phyloP scores from a whole-genome alignment of 2,797 vertebrate species.

The Dicrostonyx torquatus region DNA sequence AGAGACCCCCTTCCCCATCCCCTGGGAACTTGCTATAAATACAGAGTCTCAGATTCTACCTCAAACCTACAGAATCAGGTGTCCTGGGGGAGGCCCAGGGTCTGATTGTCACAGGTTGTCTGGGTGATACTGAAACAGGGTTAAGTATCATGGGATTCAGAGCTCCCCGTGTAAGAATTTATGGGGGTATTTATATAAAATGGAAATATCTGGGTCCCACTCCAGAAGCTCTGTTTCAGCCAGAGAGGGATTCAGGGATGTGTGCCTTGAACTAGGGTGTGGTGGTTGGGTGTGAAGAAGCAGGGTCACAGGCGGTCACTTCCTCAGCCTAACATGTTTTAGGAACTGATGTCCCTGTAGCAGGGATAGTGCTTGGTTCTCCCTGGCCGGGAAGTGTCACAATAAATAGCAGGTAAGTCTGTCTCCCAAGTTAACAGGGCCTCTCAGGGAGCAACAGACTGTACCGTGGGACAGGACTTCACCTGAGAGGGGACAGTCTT shows the following conservation, averaged over 20 bases:
- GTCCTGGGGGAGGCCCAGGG: accelerated
- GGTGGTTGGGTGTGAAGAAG: background rate
- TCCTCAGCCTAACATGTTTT: background rate
- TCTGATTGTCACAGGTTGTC: background rate
- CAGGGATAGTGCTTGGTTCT: background rate
- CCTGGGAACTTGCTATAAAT: background rate
- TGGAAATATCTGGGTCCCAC: background rate
- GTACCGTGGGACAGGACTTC: background rate
- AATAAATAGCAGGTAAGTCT: background rate
- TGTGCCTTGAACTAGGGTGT: background rate
- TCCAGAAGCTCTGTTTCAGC: background rate
- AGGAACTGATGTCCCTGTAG: background rate
- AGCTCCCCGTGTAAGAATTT: background rate
- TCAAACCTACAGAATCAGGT: background rate
- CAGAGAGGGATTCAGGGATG: background rate
- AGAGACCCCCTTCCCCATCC: background rate
- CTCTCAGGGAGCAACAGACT: background rate
- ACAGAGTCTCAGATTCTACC: background rate
- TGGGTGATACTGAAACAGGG: background rate
- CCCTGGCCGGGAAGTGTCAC: background rate
- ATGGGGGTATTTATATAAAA: background rate
- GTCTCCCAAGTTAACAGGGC: background rate
- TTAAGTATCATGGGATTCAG: background rate
- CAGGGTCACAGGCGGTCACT: background rate
- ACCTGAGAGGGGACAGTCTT: background rate